Evolutionary conservation across 2,113 vertebrate species (phyloP).

Genomic region (Telmatochromis sp.): DNA sequence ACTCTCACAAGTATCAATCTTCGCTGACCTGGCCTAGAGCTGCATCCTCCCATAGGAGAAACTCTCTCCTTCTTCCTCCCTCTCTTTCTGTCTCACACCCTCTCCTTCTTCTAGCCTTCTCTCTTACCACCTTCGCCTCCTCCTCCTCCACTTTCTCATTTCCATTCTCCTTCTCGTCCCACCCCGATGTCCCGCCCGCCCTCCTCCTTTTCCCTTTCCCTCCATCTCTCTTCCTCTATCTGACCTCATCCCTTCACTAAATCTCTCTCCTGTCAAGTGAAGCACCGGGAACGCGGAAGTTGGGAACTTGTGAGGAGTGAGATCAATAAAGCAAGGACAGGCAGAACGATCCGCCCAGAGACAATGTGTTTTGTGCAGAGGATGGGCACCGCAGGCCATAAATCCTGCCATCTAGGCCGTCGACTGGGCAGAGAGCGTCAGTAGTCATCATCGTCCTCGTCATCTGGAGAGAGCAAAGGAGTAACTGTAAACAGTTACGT

Average conservation of each 20-base stretch:
- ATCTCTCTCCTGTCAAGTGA: conserved; percentile 69
- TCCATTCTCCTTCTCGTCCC: background rate
- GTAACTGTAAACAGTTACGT: conserved; percentile 65
- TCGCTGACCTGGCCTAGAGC: conserved; percentile 45
- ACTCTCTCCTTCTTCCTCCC: conserved; percentile 9
- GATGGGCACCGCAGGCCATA: conserved; percentile 59
- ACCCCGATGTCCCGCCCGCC: background rate
- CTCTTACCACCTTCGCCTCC: background rate
- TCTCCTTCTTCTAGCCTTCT: background rate
- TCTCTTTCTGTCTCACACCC: background rate
- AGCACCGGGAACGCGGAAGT: conserved; percentile 69
- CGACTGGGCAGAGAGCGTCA: conserved; percentile 15
- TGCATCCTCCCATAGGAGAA: conserved; percentile 50
- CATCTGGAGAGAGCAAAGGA: conserved; percentile 26
- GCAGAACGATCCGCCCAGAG: conserved; percentile 61
- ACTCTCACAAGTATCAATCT: conserved; percentile 64
- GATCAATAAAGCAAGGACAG: conserved; percentile 77
- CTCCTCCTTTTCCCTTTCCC: background rate
- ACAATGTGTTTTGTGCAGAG: conserved; percentile 56
- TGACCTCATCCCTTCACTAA: conserved; percentile 73
- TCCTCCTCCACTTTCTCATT: conserved; percentile 2
- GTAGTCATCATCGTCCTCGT: conserved; percentile 33
- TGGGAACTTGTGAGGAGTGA: conserved; percentile 70
- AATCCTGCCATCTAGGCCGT: conserved; percentile 56
- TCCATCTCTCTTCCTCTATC: conserved; percentile 54